Conservation (phyloP, 2,888 invertebrate species). For the Colostygia pectinataria region DNA sequence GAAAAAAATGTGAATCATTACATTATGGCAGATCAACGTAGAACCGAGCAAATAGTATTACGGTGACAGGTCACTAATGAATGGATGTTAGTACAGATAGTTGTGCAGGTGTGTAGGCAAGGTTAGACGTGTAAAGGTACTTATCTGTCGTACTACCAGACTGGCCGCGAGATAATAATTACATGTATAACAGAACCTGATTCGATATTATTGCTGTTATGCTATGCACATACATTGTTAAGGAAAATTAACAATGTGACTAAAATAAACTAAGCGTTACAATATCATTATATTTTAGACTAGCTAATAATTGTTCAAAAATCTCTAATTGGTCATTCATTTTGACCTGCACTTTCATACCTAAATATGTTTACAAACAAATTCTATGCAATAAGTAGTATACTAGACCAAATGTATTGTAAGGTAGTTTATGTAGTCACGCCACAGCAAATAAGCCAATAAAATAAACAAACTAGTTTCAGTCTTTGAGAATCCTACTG, state of each 20-base stretch:
- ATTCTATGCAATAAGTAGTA: too few relatives aligned
- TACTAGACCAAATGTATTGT: too few relatives aligned
- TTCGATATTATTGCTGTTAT: conserved; percentile 24
- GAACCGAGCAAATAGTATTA: conserved; percentile 47
- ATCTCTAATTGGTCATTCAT: neutral
- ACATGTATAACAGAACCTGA: conserved; percentile 46
- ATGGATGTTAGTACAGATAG: conserved; percentile 41
- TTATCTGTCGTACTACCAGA: conserved; percentile 48
- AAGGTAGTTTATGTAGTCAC: conserved; percentile 9
- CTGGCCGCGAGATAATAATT: conserved; percentile 64
- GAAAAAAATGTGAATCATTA: conserved; percentile 51
- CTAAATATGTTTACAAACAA: too few relatives aligned
- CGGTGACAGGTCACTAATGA: conserved; percentile 51
- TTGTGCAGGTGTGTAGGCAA: conserved; percentile 63
- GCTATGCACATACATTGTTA: conserved; percentile 20
- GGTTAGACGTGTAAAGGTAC: conserved; percentile 49
- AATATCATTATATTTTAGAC: neutral
- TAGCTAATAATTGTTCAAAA: neutral
- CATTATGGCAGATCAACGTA: conserved; percentile 40
- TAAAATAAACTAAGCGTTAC: conserved; percentile 29
- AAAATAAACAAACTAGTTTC: conserved; percentile 17
- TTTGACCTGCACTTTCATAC: too few relatives aligned
- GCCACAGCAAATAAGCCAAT: conserved; percentile 9
- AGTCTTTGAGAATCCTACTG: conserved; percentile 5
- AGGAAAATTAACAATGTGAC: conserved; percentile 32